These are phyloP conservation scores for Hylia prasina DNA, from an alignment of 2,113 vertebrate genomes.

Conservation along the genomic window DNA sequence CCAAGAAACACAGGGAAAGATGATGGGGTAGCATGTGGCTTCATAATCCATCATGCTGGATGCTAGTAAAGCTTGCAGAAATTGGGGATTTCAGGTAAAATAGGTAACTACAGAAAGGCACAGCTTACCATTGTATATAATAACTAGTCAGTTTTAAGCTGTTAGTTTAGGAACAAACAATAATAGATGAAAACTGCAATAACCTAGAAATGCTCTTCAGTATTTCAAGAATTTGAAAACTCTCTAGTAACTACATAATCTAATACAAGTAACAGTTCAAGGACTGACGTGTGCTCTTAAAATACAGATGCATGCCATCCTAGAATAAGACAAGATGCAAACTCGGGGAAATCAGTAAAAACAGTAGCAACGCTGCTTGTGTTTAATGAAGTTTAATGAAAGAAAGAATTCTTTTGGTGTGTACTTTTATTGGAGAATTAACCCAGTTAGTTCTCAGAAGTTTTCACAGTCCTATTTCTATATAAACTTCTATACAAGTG, in stretches of 20 bases:
- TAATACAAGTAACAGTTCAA: background rate
- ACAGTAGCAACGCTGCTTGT: background rate
- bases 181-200: background rate
- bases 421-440: background rate
- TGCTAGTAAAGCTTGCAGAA: slow-evolving; percentile 35
- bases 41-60: slow-evolving; percentile 45
- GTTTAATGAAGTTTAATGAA: background rate
- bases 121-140: slow-evolving; percentile 4
- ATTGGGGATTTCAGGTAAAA: slow-evolving; percentile 23
- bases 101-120: background rate
- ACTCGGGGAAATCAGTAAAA: background rate
- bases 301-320: background rate
- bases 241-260: background rate
- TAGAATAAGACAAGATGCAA: background rate
- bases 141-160: slow-evolving; percentile 31
- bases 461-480: background rate
- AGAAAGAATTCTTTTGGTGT: background rate
- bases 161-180: slow-evolving; percentile 24
- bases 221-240: background rate
- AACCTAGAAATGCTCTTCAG: background rate
- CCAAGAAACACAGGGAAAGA: slow-evolving; percentile 26
- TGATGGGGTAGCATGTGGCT: slow-evolving; percentile 24
- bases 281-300: background rate
- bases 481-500: background rate
- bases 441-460: background rate